phyloP scores from a whole-genome alignment of 2,888 invertebrate species.

The Parnassius orleans region DNA sequence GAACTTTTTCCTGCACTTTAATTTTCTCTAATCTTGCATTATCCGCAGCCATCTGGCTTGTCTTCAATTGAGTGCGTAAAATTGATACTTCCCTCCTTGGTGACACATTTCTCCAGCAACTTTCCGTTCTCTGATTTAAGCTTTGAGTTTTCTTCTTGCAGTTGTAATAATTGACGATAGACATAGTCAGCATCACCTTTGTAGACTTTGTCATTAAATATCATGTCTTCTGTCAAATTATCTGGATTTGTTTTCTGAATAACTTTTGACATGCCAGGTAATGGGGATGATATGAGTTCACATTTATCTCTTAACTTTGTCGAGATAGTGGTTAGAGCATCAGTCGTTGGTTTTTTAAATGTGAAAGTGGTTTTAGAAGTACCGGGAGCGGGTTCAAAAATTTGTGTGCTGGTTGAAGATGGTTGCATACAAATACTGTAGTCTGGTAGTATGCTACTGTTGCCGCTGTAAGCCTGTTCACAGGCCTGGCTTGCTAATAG shows the following conservation, averaged over 20 bases:
- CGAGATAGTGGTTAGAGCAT: slow-evolving; percentile 43
- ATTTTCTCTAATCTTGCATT: slow-evolving; percentile 67
- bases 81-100: slow-evolving; percentile 80
- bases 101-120: slow-evolving; percentile 71
- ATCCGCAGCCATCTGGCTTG: slow-evolving; percentile 65
- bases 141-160: slow-evolving; percentile 68
- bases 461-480: slow-evolving; percentile 56
- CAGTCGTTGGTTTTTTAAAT: slow-evolving; percentile 59
- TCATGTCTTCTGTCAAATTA: slow-evolving; percentile 51
- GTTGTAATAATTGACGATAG: slow-evolving; percentile 56
- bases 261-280: slow-evolving; percentile 61
- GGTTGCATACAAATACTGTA: slow-evolving; percentile 68
- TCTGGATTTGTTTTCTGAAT: slow-evolving; percentile 38
- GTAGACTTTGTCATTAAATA: slow-evolving; percentile 58
- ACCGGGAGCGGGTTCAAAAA: slow-evolving; percentile 46
- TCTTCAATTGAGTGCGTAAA: slow-evolving; percentile 75
- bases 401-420: slow-evolving; percentile 63
- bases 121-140: slow-evolving; percentile 70
- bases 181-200: slow-evolving; percentile 54
- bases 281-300: slow-evolving; percentile 62
- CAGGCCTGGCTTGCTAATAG: slow-evolving; percentile 73
- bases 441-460: slow-evolving; percentile 48
- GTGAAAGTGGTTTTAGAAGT: slow-evolving; percentile 53
- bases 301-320: slow-evolving; percentile 62
- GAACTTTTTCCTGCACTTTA: slow-evolving; percentile 66